Conservation (phyloP, 2,113 vertebrate genomes). For the Lepus europaeus region DNA sequence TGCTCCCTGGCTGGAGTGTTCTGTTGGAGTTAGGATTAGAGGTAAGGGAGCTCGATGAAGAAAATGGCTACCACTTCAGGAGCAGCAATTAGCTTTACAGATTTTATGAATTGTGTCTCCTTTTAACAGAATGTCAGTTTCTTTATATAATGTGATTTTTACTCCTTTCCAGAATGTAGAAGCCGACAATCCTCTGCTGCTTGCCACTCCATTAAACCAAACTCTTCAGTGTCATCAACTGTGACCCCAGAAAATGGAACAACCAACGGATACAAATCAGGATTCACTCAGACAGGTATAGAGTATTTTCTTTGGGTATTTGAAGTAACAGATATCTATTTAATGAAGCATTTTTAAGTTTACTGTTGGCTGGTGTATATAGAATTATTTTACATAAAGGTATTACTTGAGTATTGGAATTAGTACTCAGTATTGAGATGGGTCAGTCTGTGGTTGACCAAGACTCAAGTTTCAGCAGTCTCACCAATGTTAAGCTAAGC, state of each 20-base stretch:
- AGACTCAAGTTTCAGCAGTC: neutral
- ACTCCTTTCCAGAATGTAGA: constrained; percentile 93
- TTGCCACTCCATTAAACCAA: constrained; percentile 93
- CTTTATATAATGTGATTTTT: constrained; percentile 81
- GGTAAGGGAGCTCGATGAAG: neutral
- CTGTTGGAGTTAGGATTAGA: neutral
- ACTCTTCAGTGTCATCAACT: constrained; percentile 93
- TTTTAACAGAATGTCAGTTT: neutral
- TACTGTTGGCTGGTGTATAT: constrained; percentile 24
- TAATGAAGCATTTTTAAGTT: constrained; percentile 34
- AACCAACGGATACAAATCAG: constrained; percentile 94
- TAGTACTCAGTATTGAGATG: constrained; percentile 2
- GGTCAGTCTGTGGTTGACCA: neutral
- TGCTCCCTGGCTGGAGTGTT: neutral
- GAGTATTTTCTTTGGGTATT: constrained; percentile 55
- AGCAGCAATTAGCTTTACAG: constrained; percentile 22
- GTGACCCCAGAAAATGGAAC: constrained; percentile 93
- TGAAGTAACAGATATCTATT: constrained; percentile 16
- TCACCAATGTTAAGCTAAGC: neutral
- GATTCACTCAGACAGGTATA: constrained; percentile 94
- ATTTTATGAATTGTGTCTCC: neutral
- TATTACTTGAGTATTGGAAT: constrained; percentile 45
- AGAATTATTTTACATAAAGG: neutral
- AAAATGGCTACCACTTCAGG: neutral
- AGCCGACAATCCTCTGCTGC: constrained; percentile 93